These are phyloP conservation scores for Neogale vison DNA, from an alignment of 2,113 vertebrate genomes.

Conservation along the genomic window DNA sequence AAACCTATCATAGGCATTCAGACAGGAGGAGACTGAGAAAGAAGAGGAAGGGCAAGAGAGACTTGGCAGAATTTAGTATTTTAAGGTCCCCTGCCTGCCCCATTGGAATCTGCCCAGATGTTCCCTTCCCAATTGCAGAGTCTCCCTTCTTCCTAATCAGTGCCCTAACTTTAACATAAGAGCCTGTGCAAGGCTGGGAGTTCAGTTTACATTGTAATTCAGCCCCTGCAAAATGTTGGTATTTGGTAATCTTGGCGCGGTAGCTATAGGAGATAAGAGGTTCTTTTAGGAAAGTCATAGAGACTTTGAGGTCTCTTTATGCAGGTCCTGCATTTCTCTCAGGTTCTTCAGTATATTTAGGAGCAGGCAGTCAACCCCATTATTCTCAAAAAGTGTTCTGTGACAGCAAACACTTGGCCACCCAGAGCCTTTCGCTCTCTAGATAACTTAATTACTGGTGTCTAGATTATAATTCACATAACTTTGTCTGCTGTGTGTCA, in stretches of 20 bases:
- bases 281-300: background rate
- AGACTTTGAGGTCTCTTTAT: background rate
- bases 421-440: background rate
- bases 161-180: background rate
- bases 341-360: background rate
- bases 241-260: background rate
- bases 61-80: background rate
- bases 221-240: background rate
- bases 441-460: background rate
- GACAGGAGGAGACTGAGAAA: background rate
- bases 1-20: background rate
- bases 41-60: background rate
- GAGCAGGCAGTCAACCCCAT: background rate
- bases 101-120: background rate
- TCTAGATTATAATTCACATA: background rate
- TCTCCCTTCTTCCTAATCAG: background rate
- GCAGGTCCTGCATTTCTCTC: background rate
- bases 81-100: background rate
- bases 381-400: background rate
- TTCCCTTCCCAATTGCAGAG: background rate
- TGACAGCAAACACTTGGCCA: background rate
- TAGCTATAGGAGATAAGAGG: background rate
- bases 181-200: background rate
- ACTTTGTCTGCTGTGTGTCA: background rate
- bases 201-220: background rate